phyloP scores from a whole-genome alignment of 35 echinoderm and acorn worm genomes.

The Hemicentrotus pulcherrimus region DNA sequence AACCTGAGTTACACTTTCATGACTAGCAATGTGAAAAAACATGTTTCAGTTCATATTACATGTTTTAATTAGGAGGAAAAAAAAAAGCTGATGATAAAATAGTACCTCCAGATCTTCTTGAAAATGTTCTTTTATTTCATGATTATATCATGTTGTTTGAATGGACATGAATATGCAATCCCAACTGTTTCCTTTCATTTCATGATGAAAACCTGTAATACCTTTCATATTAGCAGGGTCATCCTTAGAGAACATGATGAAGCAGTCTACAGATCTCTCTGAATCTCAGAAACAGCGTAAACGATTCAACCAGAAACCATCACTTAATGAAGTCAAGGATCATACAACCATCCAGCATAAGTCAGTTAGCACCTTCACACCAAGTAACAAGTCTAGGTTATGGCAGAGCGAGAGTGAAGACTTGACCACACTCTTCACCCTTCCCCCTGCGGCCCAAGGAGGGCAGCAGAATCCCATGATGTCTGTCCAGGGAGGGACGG shows the following conservation, averaged over 20 bases:
- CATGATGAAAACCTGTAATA: not conserved
- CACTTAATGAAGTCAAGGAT: constrained; percentile 61
- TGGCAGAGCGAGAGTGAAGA: constrained; percentile 58
- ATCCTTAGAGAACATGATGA: constrained; percentile 88
- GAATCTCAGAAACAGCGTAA: constrained; percentile 63
- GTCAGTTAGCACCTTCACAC: constrained; percentile 21
- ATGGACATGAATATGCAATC: not conserved
- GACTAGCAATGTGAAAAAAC: too few species aligned
- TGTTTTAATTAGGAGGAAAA: too few species aligned
- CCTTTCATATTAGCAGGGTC: constrained; percentile 8
- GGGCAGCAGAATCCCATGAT: not conserved
- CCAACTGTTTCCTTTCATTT: not conserved
- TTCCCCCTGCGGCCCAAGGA: not conserved
- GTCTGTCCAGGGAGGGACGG: not conserved
- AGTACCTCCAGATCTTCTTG: not conserved
- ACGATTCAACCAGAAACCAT: constrained; percentile 69
- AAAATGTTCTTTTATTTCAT: not conserved
- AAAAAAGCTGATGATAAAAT: not conserved
- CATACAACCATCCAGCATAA: not conserved
- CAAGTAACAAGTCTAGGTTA: constrained; percentile 55
- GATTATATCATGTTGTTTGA: not conserved
- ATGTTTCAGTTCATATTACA: too few species aligned
- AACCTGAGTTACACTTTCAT: too few species aligned
- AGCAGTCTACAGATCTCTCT: constrained; percentile 77
- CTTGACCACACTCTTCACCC: constrained; percentile 61